These are phyloP conservation scores for Pseudobourletiella spinata DNA, from an alignment of 1,140 invertebrate genomes.

Conservation along the genomic window DNA sequence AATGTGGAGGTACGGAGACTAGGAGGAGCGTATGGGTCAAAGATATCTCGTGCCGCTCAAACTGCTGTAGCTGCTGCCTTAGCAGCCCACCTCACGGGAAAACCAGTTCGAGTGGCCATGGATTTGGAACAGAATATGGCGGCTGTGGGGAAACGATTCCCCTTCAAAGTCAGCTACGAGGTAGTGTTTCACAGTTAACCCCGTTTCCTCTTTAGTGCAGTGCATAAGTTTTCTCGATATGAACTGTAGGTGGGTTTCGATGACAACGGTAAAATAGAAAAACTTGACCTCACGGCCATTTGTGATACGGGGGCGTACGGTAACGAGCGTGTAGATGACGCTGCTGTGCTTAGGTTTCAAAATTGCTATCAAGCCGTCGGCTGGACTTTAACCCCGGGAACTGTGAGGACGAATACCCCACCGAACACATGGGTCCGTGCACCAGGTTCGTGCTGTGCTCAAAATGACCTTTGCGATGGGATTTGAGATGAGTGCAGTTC, in stretches of 20 bases:
- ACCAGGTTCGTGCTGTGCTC: slow-evolving; percentile 37
- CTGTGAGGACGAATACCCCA: slow-evolving; percentile 37
- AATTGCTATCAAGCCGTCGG: slow-evolving; percentile 35
- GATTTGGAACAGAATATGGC: slow-evolving; percentile 57
- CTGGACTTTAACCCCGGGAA: slow-evolving; percentile 35
- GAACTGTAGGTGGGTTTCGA: slow-evolving; percentile 53
- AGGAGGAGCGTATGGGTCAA: slow-evolving; percentile 42
- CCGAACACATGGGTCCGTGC: slow-evolving; percentile 37
- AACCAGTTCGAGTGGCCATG: slow-evolving; percentile 54
- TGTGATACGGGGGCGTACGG: slow-evolving; percentile 45
- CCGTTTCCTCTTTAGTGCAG: background rate
- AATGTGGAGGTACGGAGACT: slow-evolving; percentile 54
- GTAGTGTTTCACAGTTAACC: too few relatives aligned
- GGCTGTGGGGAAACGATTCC: slow-evolving; percentile 48
- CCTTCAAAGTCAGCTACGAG: background rate
- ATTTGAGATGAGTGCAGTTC: too few relatives aligned
- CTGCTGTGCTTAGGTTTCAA: slow-evolving; percentile 25
- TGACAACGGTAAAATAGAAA: slow-evolving; percentile 55
- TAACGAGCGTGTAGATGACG: slow-evolving; percentile 31
- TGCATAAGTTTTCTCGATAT: background rate
- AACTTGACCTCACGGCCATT: slow-evolving; percentile 52
- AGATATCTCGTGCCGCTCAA: slow-evolving; percentile 35
- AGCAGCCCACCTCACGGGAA: slow-evolving; percentile 50
- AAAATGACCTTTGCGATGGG: too few relatives aligned
- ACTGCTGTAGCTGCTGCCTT: slow-evolving; percentile 53